Conservation (phyloP, 2,888 invertebrate species). For the Ophion slaviceki region DNA sequence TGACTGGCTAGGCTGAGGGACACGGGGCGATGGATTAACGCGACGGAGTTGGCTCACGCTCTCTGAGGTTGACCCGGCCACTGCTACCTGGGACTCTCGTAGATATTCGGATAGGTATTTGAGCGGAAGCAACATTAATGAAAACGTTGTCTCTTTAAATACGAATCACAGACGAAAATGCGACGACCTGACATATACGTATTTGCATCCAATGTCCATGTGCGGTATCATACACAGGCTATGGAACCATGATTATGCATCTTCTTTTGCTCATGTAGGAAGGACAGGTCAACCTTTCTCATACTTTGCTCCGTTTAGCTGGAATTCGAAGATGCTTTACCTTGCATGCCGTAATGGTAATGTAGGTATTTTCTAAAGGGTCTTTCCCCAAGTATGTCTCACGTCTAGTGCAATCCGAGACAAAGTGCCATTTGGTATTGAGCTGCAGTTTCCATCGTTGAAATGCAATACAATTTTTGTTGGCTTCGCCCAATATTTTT, state of each 20-base stretch:
- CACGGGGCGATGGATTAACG: conserved; percentile 47
- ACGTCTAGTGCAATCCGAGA: background rate
- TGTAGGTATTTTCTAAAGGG: background rate
- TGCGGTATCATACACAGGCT: background rate
- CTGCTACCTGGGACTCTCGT: conserved; percentile 53
- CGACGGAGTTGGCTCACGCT: conserved; percentile 43
- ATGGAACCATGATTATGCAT: background rate
- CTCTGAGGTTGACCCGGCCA: conserved; percentile 32
- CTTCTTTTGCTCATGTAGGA: background rate
- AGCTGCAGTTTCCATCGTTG: background rate
- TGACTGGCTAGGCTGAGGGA: conserved; percentile 47
- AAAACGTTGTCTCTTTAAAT: conserved; percentile 42
- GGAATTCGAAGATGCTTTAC: background rate
- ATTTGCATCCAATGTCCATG: background rate
- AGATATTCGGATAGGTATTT: conserved; percentile 59
- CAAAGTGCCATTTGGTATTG: background rate
- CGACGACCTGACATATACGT: conserved; percentile 32
- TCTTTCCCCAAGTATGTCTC: background rate
- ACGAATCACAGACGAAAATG: conserved; percentile 37
- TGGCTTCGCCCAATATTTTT: background rate
- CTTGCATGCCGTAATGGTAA: background rate
- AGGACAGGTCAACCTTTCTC: background rate
- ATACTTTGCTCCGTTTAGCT: background rate
- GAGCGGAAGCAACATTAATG: conserved; percentile 49
- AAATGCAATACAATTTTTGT: background rate